Percentiles rank a stretch among this genome's conserved stretches.
These are phyloP conservation scores for Chromobotia macracanthus DNA, from an alignment of 2,797 vertebrate genomes.

Conservation along the genomic window DNA sequence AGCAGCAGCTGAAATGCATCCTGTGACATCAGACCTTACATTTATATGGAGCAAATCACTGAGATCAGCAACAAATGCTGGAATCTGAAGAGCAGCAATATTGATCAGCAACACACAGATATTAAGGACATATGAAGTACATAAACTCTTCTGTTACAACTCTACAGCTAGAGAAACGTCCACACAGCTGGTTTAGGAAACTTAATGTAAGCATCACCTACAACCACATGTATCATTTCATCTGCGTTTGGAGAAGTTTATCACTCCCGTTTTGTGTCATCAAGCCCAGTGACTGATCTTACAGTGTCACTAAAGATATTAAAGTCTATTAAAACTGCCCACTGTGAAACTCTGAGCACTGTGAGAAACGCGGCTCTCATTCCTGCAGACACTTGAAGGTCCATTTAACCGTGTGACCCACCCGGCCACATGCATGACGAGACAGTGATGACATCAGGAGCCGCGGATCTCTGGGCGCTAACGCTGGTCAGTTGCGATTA, in stretches of 20 bases:
- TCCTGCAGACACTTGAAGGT: not conserved
- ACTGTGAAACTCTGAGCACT: not conserved
- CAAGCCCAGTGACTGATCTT: too few relatives aligned
- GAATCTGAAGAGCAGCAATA: too few relatives aligned
- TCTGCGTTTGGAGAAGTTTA: conserved; percentile 10
- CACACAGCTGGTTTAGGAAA: too few relatives aligned
- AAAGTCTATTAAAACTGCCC: conserved; percentile 38
- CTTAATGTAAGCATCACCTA: conserved; percentile 21
- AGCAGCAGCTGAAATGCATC: conserved; percentile 14
- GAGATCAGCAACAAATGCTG: conserved; percentile 36
- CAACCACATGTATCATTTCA: conserved; percentile 25
- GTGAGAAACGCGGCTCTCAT: not conserved
- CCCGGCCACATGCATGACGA: conserved; percentile 32
- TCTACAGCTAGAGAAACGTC: too few relatives aligned
- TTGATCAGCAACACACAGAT: not conserved
- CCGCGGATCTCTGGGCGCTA: conserved; percentile 22
- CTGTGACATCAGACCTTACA: conserved; percentile 8
- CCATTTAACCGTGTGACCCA: not conserved
- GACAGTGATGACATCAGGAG: conserved; percentile 35
- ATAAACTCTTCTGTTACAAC: too few relatives aligned
- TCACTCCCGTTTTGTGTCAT: not conserved
- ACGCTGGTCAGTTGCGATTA: not conserved
- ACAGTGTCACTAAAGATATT: not conserved
- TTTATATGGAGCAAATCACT: conserved; percentile 25
- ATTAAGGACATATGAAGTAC: too few relatives aligned